Conservation (phyloP, 23 tunicate species). For the Trididemnum miniatum region DNA sequence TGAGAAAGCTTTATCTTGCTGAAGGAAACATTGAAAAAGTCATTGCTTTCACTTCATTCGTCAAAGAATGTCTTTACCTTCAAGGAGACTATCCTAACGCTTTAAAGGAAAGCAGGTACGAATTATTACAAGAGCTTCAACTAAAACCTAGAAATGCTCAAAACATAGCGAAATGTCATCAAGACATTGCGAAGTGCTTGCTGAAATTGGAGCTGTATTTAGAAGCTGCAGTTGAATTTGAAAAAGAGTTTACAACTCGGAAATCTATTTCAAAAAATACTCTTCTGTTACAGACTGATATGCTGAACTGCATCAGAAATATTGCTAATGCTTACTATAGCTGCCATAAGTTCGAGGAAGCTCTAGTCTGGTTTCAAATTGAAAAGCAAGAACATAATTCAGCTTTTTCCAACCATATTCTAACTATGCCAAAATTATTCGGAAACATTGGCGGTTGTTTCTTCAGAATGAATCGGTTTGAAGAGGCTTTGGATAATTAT, state of each 20-base stretch:
- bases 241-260: slow-evolving; percentile 12
- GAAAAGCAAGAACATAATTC: neutral
- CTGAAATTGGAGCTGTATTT: neutral
- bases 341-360: neutral
- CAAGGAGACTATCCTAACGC: neutral
- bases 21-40: slow-evolving; percentile 5
- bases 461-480: neutral
- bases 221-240: neutral
- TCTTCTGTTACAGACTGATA: neutral
- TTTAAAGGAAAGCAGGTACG: neutral
- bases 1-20: neutral
- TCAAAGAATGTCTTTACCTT: slow-evolving; percentile 23
- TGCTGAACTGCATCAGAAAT: neutral
- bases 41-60: neutral
- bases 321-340: slow-evolving; percentile 12
- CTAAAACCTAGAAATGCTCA: neutral
- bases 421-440: neutral
- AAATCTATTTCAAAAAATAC: neutral
- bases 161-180: neutral
- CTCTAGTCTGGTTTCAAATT: neutral
- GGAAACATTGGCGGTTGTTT: slow-evolving; percentile 22
- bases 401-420: neutral
- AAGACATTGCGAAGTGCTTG: slow-evolving; percentile 17
- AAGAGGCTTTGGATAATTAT: slow-evolving; percentile 5
- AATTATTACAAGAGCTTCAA: neutral